Evolutionary conservation across 2,113 vertebrate genomes (phyloP).

Genomic region (Eulemur macaco): DNA sequence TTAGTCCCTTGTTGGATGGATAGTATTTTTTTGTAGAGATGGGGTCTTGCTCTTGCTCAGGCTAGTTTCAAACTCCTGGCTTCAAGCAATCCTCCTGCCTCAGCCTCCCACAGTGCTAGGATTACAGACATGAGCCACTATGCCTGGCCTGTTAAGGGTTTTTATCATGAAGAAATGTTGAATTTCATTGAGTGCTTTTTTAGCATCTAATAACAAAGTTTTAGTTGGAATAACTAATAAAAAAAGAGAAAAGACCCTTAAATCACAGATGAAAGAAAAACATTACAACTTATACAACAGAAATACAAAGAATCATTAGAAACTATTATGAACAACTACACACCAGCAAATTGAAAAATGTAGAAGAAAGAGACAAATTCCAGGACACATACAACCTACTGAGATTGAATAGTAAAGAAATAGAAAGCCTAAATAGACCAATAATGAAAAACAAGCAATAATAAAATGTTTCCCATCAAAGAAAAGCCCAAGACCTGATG

Average conservation of each 20-base stretch:
- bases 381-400: neutral
- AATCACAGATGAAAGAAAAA: neutral
- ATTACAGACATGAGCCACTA: no score
- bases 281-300: neutral
- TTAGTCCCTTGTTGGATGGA: no score
- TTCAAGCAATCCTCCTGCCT: no score
- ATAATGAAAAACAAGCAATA: neutral
- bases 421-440: neutral
- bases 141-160: neutral
- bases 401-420: neutral
- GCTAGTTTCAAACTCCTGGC: no score
- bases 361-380: neutral
- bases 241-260: neutral
- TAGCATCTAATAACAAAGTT: neutral
- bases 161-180: neutral
- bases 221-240: neutral
- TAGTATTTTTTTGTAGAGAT: no score
- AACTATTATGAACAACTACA: neutral
- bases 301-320: neutral
- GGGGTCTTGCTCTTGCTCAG: no score
- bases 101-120: no score
- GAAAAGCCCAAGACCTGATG: neutral
- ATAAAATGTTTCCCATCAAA: neutral
- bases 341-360: neutral
- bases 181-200: neutral